Percentiles rank a stretch among this genome's conserved stretches.
These are phyloP conservation scores for Drosophila mauritiana DNA, from an alignment of 1,140 invertebrate genomes.

Conservation along the genomic window DNA sequence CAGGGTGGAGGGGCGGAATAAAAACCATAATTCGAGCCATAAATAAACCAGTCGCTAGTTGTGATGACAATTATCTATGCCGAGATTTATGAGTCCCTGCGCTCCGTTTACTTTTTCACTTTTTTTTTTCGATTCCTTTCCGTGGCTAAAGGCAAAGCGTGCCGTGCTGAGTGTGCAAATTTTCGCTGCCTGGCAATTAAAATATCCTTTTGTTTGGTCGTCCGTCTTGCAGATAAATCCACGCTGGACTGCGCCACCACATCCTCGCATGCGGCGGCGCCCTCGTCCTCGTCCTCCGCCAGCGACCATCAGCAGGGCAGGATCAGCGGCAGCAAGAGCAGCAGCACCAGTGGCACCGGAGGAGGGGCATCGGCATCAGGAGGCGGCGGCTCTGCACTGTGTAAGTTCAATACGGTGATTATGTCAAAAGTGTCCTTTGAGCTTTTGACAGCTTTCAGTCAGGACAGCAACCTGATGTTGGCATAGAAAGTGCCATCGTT, in stretches of 20 bases:
- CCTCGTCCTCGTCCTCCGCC: slow-evolving; percentile 54
- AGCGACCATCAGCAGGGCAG: slow-evolving; percentile 63
- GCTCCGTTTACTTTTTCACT: slow-evolving; percentile 21
- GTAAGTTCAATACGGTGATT: slow-evolving; percentile 56
- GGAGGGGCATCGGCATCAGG: slow-evolving; percentile 30
- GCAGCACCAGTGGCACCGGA: slow-evolving; percentile 30
- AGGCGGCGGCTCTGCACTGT: slow-evolving; percentile 64
- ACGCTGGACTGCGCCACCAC: slow-evolving; percentile 74
- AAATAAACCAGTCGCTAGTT: slow-evolving; percentile 71
- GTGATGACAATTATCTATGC: slow-evolving; percentile 78
- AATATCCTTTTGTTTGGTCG: slow-evolving; percentile 44
- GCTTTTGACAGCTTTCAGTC: slow-evolving; percentile 77
- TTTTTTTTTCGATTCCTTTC: slow-evolving; percentile 9
- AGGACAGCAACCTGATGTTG: slow-evolving; percentile 56
- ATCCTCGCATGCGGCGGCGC: slow-evolving; percentile 61
- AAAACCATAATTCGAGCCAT: slow-evolving; percentile 73
- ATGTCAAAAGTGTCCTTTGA: slow-evolving; percentile 29
- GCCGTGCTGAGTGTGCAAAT: slow-evolving; percentile 76
- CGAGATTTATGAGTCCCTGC: slow-evolving; percentile 70
- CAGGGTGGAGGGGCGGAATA: slow-evolving; percentile 18
- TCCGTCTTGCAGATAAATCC: slow-evolving; percentile 74
- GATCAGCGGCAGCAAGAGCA: slow-evolving; percentile 64
- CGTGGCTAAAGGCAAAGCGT: slow-evolving; percentile 59
- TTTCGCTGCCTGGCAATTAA: slow-evolving; percentile 74
- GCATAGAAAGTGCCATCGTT: slow-evolving; percentile 7